phyloP scores from a whole-genome alignment of 2,113 vertebrate genomes.

The Rutilus rutilus region DNA sequence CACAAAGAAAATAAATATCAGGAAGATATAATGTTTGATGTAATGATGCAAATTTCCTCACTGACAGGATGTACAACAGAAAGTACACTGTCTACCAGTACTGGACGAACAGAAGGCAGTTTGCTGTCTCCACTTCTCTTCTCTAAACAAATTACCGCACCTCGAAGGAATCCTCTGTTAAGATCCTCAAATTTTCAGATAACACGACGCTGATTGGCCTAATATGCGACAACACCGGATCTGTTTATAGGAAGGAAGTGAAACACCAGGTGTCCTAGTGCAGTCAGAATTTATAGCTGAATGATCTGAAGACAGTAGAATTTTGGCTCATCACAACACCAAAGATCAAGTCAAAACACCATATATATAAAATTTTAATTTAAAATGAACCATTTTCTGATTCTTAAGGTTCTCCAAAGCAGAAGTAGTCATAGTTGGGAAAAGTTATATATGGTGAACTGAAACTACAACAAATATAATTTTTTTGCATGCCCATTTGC shows the following conservation, averaged over 20 bases:
- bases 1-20: background rate
- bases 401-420: no score
- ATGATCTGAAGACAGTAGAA: background rate
- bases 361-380: no score
- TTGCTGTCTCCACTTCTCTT: background rate
- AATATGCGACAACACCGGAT: background rate
- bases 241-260: background rate
- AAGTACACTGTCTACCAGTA: background rate
- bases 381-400: no score
- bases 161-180: background rate
- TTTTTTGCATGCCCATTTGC: no score
- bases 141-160: background rate
- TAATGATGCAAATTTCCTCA: background rate
- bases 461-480: no score
- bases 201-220: background rate
- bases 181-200: background rate
- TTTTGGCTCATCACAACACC: background rate
- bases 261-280: background rate
- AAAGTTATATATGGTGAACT: no score
- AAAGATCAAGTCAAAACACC: no score
- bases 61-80: background rate
- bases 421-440: no score
- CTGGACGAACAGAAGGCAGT: background rate
- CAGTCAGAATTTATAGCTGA: background rate
- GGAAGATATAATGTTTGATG: no score